Evolutionary conservation across 2,113 vertebrate species (phyloP).

Genomic region (Paraplagusia blochii): DNA sequence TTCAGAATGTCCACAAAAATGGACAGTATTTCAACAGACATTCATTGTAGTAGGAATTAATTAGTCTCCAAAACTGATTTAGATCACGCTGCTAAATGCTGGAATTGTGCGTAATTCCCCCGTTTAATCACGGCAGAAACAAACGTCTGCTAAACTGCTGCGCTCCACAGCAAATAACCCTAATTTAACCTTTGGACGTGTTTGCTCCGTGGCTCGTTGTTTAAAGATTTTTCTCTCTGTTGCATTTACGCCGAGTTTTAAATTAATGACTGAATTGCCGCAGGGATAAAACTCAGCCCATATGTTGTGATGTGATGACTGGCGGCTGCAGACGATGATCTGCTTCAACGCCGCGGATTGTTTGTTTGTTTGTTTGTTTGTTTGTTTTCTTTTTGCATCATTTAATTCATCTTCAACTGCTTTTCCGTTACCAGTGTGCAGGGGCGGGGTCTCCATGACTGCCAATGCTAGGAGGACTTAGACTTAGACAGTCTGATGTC

Average conservation of each 20-base stretch:
- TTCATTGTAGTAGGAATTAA: background rate
- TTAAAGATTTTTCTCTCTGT: conserved; percentile 22
- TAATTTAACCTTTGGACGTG: conserved; percentile 23
- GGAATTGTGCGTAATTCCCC: background rate
- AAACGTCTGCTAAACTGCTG: background rate
- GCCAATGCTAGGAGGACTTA: too few relatives aligned
- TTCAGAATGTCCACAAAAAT: background rate
- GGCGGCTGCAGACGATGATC: conserved; percentile 11
- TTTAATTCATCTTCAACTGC: background rate
- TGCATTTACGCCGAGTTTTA: conserved; percentile 31
- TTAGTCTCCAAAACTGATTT: background rate
- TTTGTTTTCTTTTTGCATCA: conserved; percentile 3
- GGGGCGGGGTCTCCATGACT: too few relatives aligned
- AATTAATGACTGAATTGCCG: conserved; percentile 21
- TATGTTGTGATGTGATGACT: conserved; percentile 23
- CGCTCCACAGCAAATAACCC: conserved; percentile 1
- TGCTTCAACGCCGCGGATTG: background rate
- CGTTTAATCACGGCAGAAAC: conserved; percentile 9
- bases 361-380: background rate
- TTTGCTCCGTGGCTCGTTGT: conserved; percentile 4
- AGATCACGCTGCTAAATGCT: conserved; percentile 3
- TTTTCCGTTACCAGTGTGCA: too few relatives aligned
- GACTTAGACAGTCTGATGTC: too few relatives aligned
- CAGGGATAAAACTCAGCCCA: conserved; percentile 16
- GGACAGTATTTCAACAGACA: background rate